Evolutionary conservation across 2,113 vertebrate species (phyloP).

Genomic region (Cyprichromis sp.): DNA sequence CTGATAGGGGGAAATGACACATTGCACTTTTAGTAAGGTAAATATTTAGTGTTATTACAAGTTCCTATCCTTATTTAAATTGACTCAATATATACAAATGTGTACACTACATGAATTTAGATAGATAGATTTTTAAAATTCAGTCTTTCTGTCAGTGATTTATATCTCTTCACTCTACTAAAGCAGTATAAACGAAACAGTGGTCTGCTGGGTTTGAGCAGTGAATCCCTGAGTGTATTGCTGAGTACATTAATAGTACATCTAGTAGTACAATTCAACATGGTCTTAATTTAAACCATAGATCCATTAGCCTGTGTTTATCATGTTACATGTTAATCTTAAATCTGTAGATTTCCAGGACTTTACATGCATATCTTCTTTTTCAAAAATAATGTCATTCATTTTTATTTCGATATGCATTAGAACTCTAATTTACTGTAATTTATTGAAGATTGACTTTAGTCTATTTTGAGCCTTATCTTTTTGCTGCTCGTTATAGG

Average conservation of each 20-base stretch:
- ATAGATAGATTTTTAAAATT: not conserved
- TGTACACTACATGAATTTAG: not conserved
- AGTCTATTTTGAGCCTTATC: not conserved
- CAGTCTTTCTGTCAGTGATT: not conserved
- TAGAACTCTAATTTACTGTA: not conserved
- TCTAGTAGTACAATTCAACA: not conserved
- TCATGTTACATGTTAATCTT: not conserved
- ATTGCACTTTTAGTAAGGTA: not conserved
- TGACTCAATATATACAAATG: not conserved
- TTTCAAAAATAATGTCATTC: not conserved
- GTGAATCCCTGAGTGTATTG: not conserved
- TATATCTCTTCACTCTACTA: not conserved
- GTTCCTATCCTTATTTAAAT: not conserved
- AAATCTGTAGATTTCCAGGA: not conserved
- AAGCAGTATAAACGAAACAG: not conserved
- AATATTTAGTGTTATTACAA: not conserved
- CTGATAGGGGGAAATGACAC: not conserved
- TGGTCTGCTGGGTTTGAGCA: not conserved
- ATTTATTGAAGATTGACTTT: not conserved
- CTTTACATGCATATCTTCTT: not conserved
- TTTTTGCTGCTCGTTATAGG: not conserved
- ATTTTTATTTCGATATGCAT: not conserved
- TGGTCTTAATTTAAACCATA: not conserved
- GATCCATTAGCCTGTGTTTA: not conserved
- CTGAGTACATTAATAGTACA: not conserved